Evolutionary conservation across 2,113 vertebrate genomes (phyloP), one percentile per base, ranked within the genome.

Genomic region (Pungitius pungitius): DNA sequence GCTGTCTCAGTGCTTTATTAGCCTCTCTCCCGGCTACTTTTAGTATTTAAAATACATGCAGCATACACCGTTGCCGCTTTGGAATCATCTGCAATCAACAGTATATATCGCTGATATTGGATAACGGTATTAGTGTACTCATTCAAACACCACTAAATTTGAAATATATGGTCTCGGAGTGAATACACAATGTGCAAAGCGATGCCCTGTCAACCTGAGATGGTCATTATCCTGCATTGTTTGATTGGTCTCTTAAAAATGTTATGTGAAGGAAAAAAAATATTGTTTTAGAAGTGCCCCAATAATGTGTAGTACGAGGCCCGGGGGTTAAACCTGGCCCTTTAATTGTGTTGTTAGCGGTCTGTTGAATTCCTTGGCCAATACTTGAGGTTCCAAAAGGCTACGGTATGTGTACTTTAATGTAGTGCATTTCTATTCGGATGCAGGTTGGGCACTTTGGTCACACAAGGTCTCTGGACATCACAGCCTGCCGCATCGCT

Each of bases 241-340:
- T 90, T 87, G 78, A 90, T 82, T 85, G 80, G 78, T 60, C 61
- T 73, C 76, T 80, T 82, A 90, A 90, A 85, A 89, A 86, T 82
- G 82, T 79, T 88, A 73, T 83, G 77, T 75, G 73, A 71, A 57
- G 60, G 26, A 6, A 49, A 62, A n/a, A 72, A 74, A 85, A 75
- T 81, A 83, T 86, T 54, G 77, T 80, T 84, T 74, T 80, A 73
- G 77, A 75, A 77, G 81, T 78, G 73, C 73, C 78, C 68, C 87
- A 90, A 89, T 85, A 90, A 88, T 87, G 58, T 49, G 61, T 65
- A 51, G 33, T 52, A 83, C 15, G 69, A 80, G 75, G 40, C 82
- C 77, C 73, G 9, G 35, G 81, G 84, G 86, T 85, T 67, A 83
- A 68, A 68, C 82, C 56, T 62, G 69, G 80, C 42, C 69, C 73